Evolutionary conservation across 1,140 invertebrate species (phyloP), one percentile per base, ranked within the genome.

Genomic region (Drosophila pseudoananassae): DNA sequence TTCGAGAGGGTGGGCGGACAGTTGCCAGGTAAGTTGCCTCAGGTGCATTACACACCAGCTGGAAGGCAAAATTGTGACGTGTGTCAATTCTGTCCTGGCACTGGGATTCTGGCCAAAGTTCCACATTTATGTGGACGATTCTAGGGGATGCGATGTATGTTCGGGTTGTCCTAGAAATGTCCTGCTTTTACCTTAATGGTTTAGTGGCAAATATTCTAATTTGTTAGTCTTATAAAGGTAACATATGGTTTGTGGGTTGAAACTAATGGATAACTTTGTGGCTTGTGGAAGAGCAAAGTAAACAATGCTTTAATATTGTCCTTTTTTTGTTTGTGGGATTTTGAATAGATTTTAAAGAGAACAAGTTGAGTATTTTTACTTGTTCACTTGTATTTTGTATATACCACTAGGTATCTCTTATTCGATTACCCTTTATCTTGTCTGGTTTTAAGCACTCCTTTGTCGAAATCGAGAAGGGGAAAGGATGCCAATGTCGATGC

Each of bases 401-500:
- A n/a, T 9, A 3, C 8, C 2, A n/a, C 33, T 12, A 4, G 33
- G 33, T 36, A 36, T n/a, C 4, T 29, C 15, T 1, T 4, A 9
- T n/a, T 20, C 1, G 1, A 29, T 31, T 8, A 10, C 0, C 12
- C n/a, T 25, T 9, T 4, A 14, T 7, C 0, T 6, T 2, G 12
- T 49, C 15, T 29, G 20, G 12, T 20, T 17, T 38, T 46, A 46
- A 43, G 29, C 36, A 29, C 49, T 69, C 23, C 23, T 55, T 53
- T 50, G 71, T 52, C 55, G 54, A 49, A 59, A 54, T 40, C 9
- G 20, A 38, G 47, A 15, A 33, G 40, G 20, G 36, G 12, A 45
- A 55, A 58, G 63, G 63, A 52, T 65, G 66, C 54, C 66, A 58
- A 72, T 71, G 36, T 36, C n/a, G 71, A 20, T 59, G 36, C 29